These are phyloP conservation scores for Guaruba guarouba DNA, from an alignment of 2,113 vertebrate species.

Conservation along the genomic window DNA sequence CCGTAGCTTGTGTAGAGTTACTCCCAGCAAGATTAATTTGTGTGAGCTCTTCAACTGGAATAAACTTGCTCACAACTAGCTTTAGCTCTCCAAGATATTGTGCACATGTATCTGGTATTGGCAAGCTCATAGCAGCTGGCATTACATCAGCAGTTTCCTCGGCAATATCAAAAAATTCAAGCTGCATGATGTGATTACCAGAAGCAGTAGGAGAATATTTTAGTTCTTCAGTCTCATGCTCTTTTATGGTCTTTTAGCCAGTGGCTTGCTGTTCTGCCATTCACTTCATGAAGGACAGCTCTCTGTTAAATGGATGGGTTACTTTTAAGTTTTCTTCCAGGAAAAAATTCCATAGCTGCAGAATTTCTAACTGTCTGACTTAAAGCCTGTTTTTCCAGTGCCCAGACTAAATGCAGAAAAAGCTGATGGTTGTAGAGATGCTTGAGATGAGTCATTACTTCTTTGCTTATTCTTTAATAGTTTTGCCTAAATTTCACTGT, in stretches of 20 bases:
- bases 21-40: constrained; percentile 7
- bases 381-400: neutral
- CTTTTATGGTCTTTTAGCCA: neutral
- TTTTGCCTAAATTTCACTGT: neutral
- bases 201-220: constrained; percentile 29
- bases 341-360: neutral
- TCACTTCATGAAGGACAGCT: constrained; percentile 13
- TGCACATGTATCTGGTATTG: constrained; percentile 10
- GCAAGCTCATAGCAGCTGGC: neutral
- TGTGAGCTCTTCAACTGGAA: neutral
- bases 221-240: constrained; percentile 7
- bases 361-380: neutral
- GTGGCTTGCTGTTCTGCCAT: neutral
- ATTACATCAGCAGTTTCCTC: neutral
- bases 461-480: neutral
- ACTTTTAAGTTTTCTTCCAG: neutral
- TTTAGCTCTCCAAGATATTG: constrained; percentile 15
- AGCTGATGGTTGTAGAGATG: neutral
- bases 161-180: neutral
- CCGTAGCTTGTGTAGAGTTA: neutral
- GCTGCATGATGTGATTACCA: constrained; percentile 22
- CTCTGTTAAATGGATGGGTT: neutral
- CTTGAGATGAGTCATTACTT: neutral
- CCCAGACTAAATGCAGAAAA: neutral
- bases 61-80: neutral